Base-by-base conservation (phyloP, 92 coral and sea anemone species). In the Porites rus region DNA sequence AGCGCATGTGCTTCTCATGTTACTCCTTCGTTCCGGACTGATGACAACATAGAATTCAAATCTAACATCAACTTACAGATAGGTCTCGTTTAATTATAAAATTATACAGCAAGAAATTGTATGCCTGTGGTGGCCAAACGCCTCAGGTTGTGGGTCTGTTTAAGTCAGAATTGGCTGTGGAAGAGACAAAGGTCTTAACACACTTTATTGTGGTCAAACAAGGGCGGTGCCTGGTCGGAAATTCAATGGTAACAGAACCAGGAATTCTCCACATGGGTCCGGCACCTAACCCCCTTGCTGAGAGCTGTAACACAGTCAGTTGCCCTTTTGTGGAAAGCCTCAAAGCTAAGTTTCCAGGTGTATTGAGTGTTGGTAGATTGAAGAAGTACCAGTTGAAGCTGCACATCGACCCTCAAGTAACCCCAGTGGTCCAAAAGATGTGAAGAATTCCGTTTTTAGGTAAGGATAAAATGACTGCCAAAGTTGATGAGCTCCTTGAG, bases 361-460 rank as follows among this genome's bases (percentile, higher is more conserved):
- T 87, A 7, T 87, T 86, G 67, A n/a, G 70, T 6, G 93, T 90
- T 79, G 93, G 92, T n/a, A 90, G 87, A 68, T 91, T 93, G 9
- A 83, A 61, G 69, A 84, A 93, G 67, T 90, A 93, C 63, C 76
- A 90, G 54, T 84, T 90, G 43, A 79, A 81, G 77, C 75, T 88
- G 46, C 92, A 85, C 68, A 62, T 80, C 25, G 85, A 89, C 74
- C 22, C 66, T 10, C 67, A 9, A 24, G 88, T 85, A 28, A 28
- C 70, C 12, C 86, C 94, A 78, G 92, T 91, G 22, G 88, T 88
- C 58, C 90, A 88, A 31, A 84, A 88, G 76, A 74, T 83, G 62
- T 69, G 94, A 68, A 84, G 92, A 83, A 72, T 84, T 16, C 90
- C 87, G 11, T 88, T 88, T 84, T 74, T 81, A 7, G 53, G 88